Conservation (phyloP, 1,140 invertebrate genomes). For the Drosophila suzukii region DNA sequence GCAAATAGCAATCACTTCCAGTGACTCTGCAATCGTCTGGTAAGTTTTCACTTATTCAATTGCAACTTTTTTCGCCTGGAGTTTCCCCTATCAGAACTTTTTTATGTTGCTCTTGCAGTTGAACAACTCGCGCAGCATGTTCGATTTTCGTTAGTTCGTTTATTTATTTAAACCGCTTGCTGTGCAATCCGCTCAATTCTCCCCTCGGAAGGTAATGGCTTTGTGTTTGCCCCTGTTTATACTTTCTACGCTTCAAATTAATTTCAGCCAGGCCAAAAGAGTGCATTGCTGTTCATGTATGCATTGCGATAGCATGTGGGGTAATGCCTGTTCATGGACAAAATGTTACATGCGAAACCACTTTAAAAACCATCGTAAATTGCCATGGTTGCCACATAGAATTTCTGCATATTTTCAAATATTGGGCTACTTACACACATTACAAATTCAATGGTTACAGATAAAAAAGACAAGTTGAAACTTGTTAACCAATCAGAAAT, state of each 20-base stretch:
- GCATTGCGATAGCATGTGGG: background rate
- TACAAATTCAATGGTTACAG: background rate
- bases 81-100: slow-evolving; percentile 13
- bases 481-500: no score
- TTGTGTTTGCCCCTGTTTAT: slow-evolving; percentile 24
- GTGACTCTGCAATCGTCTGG: slow-evolving; percentile 16
- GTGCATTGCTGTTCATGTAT: slow-evolving; percentile 1
- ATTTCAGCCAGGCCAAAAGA: slow-evolving; percentile 38
- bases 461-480: background rate
- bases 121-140: slow-evolving; percentile 12
- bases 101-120: slow-evolving; percentile 17
- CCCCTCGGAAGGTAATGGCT: slow-evolving; percentile 13
- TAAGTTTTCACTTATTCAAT: slow-evolving; percentile 53
- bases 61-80: slow-evolving; percentile 16
- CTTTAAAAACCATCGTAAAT: slow-evolving; percentile 19
- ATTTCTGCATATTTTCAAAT: background rate
- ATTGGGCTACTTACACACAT: background rate
- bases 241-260: slow-evolving; percentile 60
- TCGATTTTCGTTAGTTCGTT: slow-evolving; percentile 39
- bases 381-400: slow-evolving; percentile 1
- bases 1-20: slow-evolving; percentile 41
- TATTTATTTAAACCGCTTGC: slow-evolving; percentile 67
- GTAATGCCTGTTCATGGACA: slow-evolving; percentile 1
- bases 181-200: slow-evolving; percentile 14
- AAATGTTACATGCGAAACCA: slow-evolving; percentile 20